Conservation (phyloP, 2,113 vertebrate species). For the Oncorhynchus clarkii region DNA sequence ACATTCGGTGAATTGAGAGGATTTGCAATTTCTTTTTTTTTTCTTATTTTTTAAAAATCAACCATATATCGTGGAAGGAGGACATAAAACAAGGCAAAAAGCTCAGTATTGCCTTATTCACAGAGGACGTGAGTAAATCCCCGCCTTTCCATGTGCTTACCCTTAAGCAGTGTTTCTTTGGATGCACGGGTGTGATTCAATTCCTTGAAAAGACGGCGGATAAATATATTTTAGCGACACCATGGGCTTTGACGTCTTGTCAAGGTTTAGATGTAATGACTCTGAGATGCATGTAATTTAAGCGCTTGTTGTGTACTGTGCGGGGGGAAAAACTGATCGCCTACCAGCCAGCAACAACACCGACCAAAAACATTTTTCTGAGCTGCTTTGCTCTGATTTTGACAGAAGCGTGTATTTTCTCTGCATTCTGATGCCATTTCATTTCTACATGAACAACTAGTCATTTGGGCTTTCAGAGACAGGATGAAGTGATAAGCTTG, state of each 20-base stretch:
- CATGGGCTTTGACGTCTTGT: constrained; percentile 35
- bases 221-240: constrained; percentile 33
- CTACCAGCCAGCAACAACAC: constrained; percentile 20
- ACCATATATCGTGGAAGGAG: background rate
- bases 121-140: constrained; percentile 26
- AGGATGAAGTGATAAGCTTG: background rate
- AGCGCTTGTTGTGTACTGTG: constrained; percentile 14
- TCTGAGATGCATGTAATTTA: constrained; percentile 36
- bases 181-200: background rate
- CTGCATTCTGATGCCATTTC: background rate
- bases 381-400: constrained; percentile 22
- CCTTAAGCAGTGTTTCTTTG: constrained; percentile 19
- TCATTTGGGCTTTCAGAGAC: background rate
- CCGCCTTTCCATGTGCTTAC: constrained; percentile 6
- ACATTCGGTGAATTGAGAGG: background rate
- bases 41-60: background rate
- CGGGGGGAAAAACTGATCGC: constrained; percentile 27
- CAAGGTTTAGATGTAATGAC: constrained; percentile 32
- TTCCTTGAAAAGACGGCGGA: constrained; percentile 17
- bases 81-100: constrained; percentile 7
- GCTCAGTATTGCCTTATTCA: constrained; percentile 24
- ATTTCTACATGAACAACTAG: background rate
- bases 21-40: background rate
- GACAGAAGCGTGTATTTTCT: constrained; percentile 18
- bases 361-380: constrained; percentile 16